Base-by-base conservation (phyloP, 2,113 vertebrate genomes). In the Centropus unirufus region DNA sequence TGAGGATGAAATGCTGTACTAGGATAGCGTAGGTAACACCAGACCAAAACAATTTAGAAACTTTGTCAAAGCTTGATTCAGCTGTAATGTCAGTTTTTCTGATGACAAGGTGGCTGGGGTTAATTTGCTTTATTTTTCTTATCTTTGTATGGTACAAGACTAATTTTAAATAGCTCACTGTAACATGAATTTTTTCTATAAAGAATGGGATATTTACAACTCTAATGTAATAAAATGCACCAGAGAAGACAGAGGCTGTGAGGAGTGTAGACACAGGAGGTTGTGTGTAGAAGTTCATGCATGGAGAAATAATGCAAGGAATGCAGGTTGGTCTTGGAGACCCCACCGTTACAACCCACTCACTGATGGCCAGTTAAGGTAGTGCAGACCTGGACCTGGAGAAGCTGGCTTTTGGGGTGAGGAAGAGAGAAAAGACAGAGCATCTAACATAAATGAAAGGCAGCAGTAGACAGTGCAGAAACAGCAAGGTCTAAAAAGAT, bases 1-100 rank as follows among this genome's bases (percentile, higher is more conserved):
- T 7, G 52, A 57, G 55, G 40, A n/a, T 46, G 72, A 69, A 90
- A 64, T 0, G 0, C 44, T n/a, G n/a, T 2, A 6, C 29, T 0
- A 0, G 55, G 39, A 89, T 77, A 94, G 34, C 86, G 21, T 21
- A 92, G 15, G 15, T 39, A 69, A 30, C 47, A 51, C 30, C 40
- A 62, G 39, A 77, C 27, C 42, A 69, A 39, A 61, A 80, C 8
- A 18, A 54, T 14, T 42, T 14, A 5, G 58, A 74, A 83, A 29
- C 14, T 19, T 34, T 51, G 26, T 19, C 63, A 90, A 44, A 74
- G 40, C 49, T 87, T 46, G 9, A 13, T 20, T 70, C 26, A 34
- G 8, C 34, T 84, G 22, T 34, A 84, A 63, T 17, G 9, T 47
- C 17, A 42, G 2, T 34, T 75, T 55, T 87, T 58, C 73, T 55